A percentile compares a stretch with the other conserved stretches of the same genome.
Evolutionary conservation across 2,888 invertebrate genomes (phyloP).

Genomic region (Meta bourneti): DNA sequence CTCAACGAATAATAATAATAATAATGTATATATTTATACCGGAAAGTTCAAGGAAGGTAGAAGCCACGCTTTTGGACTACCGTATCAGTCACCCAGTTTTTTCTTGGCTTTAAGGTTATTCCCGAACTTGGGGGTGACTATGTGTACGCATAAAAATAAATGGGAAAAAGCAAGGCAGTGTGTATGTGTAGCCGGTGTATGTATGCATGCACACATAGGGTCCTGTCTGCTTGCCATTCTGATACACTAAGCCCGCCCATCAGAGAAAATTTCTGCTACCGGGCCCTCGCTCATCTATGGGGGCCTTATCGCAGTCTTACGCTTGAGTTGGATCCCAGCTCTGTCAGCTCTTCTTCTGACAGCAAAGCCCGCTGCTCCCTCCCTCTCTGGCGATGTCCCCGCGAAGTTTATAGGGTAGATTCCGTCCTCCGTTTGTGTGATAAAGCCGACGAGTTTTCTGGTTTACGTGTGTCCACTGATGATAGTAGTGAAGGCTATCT

Average conservation of each 20-base stretch:
- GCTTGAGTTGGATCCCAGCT: conserved; percentile 61
- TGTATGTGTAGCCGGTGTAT: conserved; percentile 14
- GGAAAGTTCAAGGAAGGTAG: conserved; percentile 5
- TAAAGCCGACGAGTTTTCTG: conserved; percentile 48
- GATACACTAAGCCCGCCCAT: conserved; percentile 56
- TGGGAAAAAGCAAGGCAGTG: not conserved
- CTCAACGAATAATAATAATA: conserved; percentile 33
- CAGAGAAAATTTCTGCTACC: conserved; percentile 70
- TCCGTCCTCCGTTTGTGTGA: conserved; percentile 22
- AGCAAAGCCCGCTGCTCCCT: conserved; percentile 25
- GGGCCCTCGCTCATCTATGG: conserved; percentile 41
- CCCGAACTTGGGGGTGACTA: not conserved
- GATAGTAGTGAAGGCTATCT: conserved; percentile 53
- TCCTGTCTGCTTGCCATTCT: conserved; percentile 44
- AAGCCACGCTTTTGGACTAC: conserved; percentile 12
- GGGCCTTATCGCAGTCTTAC: conserved; percentile 72
- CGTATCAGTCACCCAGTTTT: conserved; percentile 34
- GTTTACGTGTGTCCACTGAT: conserved; percentile 64
- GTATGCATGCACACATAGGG: conserved; percentile 44
- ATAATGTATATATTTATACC: conserved; percentile 36
- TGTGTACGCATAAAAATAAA: conserved; percentile 32
- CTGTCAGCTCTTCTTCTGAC: conserved; percentile 70
- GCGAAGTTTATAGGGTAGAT: conserved; percentile 32
- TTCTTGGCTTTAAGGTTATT: not conserved
- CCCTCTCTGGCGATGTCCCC: conserved; percentile 11